Conservation (phyloP, 2,888 invertebrate genomes). For the Mellilla xanthometata region DNA sequence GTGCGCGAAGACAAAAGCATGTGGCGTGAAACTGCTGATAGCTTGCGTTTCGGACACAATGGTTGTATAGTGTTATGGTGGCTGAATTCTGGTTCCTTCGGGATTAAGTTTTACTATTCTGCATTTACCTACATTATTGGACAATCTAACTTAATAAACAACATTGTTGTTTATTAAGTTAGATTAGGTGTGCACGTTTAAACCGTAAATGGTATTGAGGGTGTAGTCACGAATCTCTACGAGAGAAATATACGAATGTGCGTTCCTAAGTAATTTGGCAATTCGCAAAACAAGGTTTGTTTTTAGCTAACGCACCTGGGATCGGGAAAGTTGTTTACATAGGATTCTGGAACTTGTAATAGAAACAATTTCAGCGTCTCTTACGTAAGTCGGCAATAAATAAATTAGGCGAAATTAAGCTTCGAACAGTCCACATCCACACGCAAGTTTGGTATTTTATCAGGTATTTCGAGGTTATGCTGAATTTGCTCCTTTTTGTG, state of each 20-base stretch:
- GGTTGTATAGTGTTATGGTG: conserved; percentile 2
- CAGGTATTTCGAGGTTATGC: no score
- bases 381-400: conserved; percentile 10
- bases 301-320: conserved; percentile 13
- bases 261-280: conserved; percentile 3
- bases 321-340: conserved; percentile 11
- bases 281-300: conserved; percentile 14
- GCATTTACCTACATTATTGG: neutral
- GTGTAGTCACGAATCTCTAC: no score
- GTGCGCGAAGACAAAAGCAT: conserved; percentile 29
- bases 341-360: conserved; percentile 15
- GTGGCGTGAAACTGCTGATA: conserved; percentile 27
- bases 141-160: no score
- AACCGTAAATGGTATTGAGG: no score
- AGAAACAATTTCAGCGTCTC: conserved; percentile 2
- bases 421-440: no score
- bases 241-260: neutral
- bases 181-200: no score
- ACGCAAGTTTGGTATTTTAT: no score
- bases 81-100: neutral
- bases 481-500: no score
- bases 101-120: conserved; percentile 8
- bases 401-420: neutral
- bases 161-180: no score
- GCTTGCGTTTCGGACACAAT: conserved; percentile 10